A percentile compares a stretch with the other conserved stretches of the same genome.
phyloP scores from a whole-genome alignment of 2,888 invertebrate genomes.

The Scelioninae gen. 2 region DNA sequence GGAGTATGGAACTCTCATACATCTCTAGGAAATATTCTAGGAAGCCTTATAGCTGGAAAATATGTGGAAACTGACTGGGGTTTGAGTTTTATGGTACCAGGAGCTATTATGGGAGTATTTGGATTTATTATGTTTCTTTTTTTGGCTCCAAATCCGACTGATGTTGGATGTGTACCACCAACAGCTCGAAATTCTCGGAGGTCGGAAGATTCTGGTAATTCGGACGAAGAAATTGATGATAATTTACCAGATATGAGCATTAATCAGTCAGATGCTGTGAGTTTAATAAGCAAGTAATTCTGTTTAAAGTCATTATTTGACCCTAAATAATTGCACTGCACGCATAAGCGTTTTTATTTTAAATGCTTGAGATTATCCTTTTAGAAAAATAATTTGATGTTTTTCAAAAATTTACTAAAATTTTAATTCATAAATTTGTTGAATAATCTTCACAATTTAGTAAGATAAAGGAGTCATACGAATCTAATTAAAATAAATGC shows the following conservation, averaged over 20 bases:
- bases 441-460: neutral
- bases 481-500: neutral
- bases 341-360: neutral
- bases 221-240: slow-evolving; percentile 66
- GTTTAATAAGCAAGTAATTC: no score
- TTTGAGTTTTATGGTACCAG: slow-evolving; percentile 93
- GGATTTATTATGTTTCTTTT: slow-evolving; percentile 89
- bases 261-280: slow-evolving; percentile 67
- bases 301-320: neutral
- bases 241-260: slow-evolving; percentile 57
- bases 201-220: slow-evolving; percentile 67
- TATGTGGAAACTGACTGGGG: slow-evolving; percentile 94
- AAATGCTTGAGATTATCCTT: no score
- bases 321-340: slow-evolving; percentile 18
- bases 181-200: slow-evolving; percentile 67
- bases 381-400: no score
- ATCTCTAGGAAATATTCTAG: slow-evolving; percentile 95
- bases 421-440: neutral
- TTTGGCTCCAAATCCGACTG: slow-evolving; percentile 87
- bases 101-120: slow-evolving; percentile 84
- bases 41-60: slow-evolving; percentile 90
- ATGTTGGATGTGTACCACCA: slow-evolving; percentile 80
- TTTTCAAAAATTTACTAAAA: no score
- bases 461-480: no score
- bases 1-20: slow-evolving; percentile 99